Percentiles rank a stretch among this genome's conserved stretches.
phyloP scores from a whole-genome alignment of 2,113 vertebrate species.

The Casuarius casuarius region DNA sequence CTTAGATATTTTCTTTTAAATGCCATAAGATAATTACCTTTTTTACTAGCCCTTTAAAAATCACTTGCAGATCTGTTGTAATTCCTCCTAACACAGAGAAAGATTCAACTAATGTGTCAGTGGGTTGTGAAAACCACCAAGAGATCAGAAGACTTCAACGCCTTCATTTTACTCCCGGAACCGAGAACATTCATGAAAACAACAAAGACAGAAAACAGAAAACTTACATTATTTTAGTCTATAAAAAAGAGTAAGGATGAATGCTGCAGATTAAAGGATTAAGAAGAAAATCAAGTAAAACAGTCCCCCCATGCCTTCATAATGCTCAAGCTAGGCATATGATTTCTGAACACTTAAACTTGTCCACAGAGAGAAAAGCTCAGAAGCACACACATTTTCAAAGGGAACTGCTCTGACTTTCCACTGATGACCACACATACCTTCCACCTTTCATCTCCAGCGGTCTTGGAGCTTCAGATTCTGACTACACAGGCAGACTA shows the following conservation, averaged over 20 bases:
- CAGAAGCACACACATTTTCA: background rate
- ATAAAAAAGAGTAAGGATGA: background rate
- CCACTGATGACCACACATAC: accelerated
- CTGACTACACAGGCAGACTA: background rate
- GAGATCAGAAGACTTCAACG: background rate
- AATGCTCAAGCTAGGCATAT: background rate
- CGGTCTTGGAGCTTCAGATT: background rate
- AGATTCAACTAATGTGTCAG: background rate
- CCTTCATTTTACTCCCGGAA: background rate
- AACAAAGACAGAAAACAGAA: background rate
- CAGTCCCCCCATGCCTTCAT: background rate
- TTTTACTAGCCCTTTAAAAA: background rate
- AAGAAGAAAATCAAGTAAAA: background rate
- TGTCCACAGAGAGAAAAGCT: background rate
- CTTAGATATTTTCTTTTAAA: conserved; percentile 26
- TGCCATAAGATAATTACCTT: background rate
- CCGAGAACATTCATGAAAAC: background rate
- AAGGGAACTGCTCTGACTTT: background rate
- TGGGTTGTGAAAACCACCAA: background rate
- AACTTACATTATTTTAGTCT: background rate
- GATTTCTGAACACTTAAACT: background rate
- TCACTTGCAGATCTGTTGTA: background rate
- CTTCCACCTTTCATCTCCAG: background rate
- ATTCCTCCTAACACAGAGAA: background rate
- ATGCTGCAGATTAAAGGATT: background rate